Percentiles rank a stretch among this genome's conserved stretches.
phyloP scores from a whole-genome alignment of 2,888 invertebrate species.

The Drosophila longiperda region DNA sequence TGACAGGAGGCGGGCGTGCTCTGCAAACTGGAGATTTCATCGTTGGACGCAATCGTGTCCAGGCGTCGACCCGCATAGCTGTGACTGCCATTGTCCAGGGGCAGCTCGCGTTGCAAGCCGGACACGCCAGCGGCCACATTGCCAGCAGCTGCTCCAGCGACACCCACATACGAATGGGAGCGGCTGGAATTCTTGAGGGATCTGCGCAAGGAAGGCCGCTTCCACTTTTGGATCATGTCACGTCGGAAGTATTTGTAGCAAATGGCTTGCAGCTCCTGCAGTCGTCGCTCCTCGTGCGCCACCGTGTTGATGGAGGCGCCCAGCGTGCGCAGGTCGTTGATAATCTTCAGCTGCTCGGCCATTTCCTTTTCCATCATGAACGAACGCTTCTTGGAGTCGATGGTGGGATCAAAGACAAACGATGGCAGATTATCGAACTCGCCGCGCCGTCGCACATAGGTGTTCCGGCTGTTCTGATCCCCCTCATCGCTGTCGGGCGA shows the following conservation, averaged over 20 bases:
- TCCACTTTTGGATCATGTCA: conserved; percentile 93
- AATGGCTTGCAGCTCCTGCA: conserved; percentile 96
- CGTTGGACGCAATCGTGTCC: conserved; percentile 84
- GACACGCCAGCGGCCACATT: conserved; percentile 85
- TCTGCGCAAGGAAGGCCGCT: conserved; percentile 84
- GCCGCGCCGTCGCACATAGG: conserved; percentile 87
- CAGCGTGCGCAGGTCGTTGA: conserved; percentile 94
- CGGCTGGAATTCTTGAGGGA: conserved; percentile 87
- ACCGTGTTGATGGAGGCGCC: conserved; percentile 96
- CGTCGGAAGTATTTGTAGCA: conserved; percentile 97
- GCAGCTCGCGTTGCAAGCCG: conserved; percentile 85
- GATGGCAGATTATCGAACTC: conserved; percentile 92
- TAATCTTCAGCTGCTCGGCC: conserved; percentile 98
- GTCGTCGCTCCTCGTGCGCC: conserved; percentile 94
- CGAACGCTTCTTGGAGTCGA: conserved; percentile 94
- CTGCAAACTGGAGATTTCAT: conserved; percentile 83
- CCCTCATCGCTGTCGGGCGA: conserved; percentile 91
- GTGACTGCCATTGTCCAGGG: conserved; percentile 84
- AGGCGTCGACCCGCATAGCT: conserved; percentile 76
- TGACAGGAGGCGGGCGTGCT: conserved; percentile 91
- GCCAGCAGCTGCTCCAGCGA: conserved; percentile 82
- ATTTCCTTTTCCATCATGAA: conserved; percentile 98
- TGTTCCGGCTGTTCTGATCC: conserved; percentile 87
- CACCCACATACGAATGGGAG: conserved; percentile 88
- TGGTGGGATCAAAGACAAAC: conserved; percentile 92